Conservation (phyloP, 2,113 vertebrate genomes). For the Dipodomys ordii region DNA sequence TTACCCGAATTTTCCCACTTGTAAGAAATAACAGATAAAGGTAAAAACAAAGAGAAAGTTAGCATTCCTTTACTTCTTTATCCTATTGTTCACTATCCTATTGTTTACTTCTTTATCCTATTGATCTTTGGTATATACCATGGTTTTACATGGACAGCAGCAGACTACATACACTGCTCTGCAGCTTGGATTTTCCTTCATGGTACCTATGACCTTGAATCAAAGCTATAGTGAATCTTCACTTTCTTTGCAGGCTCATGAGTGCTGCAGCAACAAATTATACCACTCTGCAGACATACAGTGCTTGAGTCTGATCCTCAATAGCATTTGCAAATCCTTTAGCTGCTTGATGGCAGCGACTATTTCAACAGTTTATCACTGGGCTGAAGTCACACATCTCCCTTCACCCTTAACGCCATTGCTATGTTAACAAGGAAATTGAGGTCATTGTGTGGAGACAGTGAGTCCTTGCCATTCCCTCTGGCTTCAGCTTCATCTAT, state of each 20-base stretch:
- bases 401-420: slow-evolving; percentile 11
- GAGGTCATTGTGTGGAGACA: slow-evolving; percentile 55
- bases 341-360: neutral
- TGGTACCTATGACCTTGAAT: neutral
- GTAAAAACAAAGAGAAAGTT: neutral
- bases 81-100: slow-evolving; percentile 20
- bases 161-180: neutral
- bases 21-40: too few relatives aligned
- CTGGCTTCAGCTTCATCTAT: neutral
- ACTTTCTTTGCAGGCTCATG: neutral
- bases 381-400: neutral
- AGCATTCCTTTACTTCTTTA: neutral
- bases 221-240: neutral
- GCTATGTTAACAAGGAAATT: slow-evolving; percentile 69
- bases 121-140: neutral
- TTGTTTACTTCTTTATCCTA: neutral
- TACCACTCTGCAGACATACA: neutral
- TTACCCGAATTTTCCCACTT: too few relatives aligned
- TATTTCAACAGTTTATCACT: slow-evolving; percentile 45
- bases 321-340: slow-evolving; percentile 33
- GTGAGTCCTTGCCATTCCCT: slow-evolving; percentile 32
- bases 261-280: neutral
- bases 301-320: neutral
- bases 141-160: neutral
- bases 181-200: neutral